Evolutionary conservation across 1,140 invertebrate species (phyloP).

Genomic region (Augochlora pura): DNA sequence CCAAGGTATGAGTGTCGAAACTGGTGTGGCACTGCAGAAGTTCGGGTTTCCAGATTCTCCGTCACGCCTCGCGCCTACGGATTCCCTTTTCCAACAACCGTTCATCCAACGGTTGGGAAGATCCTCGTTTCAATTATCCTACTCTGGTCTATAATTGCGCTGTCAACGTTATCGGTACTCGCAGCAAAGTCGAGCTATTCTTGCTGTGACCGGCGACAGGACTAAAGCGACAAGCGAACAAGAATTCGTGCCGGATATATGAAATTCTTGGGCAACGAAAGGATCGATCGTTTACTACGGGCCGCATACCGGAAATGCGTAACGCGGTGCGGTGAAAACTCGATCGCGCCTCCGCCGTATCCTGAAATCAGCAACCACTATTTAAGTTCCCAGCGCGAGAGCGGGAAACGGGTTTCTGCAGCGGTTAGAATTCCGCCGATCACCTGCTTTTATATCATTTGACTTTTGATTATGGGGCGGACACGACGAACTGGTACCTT

Average conservation of each 20-base stretch:
- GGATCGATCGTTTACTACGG: conserved; percentile 22
- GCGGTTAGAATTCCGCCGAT: conserved; percentile 1
- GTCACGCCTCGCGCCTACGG: background rate
- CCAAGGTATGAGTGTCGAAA: conserved; percentile 58
- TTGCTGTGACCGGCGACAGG: background rate
- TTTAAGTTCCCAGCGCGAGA: conserved; percentile 25
- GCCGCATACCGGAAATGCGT: conserved; percentile 44
- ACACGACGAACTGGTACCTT: too few species aligned
- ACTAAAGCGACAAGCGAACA: background rate
- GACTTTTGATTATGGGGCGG: background rate
- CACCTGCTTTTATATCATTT: conserved; percentile 21
- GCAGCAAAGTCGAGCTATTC: background rate
- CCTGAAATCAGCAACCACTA: conserved; percentile 46
- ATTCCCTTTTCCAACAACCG: background rate
- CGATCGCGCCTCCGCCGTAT: conserved; percentile 53
- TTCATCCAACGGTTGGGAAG: background rate
- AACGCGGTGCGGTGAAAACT: conserved; percentile 58
- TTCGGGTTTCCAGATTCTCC: conserved; percentile 37
- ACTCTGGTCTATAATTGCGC: background rate
- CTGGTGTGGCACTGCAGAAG: conserved; percentile 22
- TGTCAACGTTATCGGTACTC: background rate
- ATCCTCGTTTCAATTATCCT: background rate
- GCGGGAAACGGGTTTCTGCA: conserved; percentile 33
- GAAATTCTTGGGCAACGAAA: conserved; percentile 45
- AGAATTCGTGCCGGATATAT: conserved; percentile 43